Base-by-base conservation (phyloP, 37 sponge, comb jelly and placozoan species). In the Geodia barretti region DNA sequence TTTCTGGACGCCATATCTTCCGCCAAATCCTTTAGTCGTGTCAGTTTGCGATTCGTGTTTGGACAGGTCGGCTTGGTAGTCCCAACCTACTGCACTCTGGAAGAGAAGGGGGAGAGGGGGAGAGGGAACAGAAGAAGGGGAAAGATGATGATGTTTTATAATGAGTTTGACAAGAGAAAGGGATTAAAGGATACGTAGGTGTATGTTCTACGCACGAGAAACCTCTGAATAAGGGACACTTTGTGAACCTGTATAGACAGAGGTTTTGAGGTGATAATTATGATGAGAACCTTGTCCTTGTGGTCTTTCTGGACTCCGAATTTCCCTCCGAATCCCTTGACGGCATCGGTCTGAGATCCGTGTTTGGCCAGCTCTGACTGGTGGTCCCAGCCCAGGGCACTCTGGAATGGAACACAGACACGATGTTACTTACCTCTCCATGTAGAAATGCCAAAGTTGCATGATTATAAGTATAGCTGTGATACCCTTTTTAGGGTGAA, bases 291-390 rank as follows among this genome's bases (percentile, higher is more conserved):
- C 87, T 91, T 88, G 68, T 97, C 97, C 80, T 86, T 80, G n/a
- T 90, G 72, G 79, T 96, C 97, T 62, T 88, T 92, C 79, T 97
- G 90, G 5, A 97, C 95, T 38, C 97, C 97, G 83, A 70, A 97
- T 77, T 82, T 90, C 26, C 95, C 95, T 20, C 95, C 95, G 81
- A 94, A 94, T 17, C 97, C 97, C 62, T 94, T 96, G 30, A 85
- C 34, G 61, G 80, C 76, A 76, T 94, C 95, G 1, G 88, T 94
- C 79, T 96, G 97, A 0, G 97, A 96, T 54, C 74, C 91, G 60
- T 96, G 97, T 67, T 91, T 81, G 33, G 87, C 68, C 8, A 94
- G 80, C 28, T 91, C 67, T 34, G 86, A 78, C 58, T 91, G 88
- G 54, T 95, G 79, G 14, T 97, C 97, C 67, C 80, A 94, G 11